These are phyloP conservation scores for Leptobrachium ailaonicum DNA, from an alignment of 2,113 vertebrate species.

Conservation along the genomic window DNA sequence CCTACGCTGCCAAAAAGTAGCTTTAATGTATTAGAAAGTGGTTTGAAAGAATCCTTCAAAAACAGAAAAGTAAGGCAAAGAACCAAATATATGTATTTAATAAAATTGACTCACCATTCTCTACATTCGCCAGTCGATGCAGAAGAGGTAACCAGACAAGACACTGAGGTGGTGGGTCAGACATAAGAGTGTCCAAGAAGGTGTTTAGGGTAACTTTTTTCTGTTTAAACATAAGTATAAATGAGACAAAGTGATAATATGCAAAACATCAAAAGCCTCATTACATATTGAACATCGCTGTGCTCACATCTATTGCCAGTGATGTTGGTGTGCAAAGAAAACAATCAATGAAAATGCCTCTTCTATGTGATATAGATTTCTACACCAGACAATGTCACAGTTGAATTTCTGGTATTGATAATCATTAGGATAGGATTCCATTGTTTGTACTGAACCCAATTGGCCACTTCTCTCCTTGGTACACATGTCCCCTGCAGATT, in stretches of 20 bases:
- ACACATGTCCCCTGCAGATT: too few relatives aligned
- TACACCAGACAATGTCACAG: too few relatives aligned
- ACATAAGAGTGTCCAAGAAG: slow-evolving; percentile 97
- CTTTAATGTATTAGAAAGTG: too few relatives aligned
- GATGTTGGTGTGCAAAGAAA: too few relatives aligned
- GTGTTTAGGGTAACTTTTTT: slow-evolving; percentile 95
- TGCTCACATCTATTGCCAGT: not conserved
- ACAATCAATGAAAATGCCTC: too few relatives aligned
- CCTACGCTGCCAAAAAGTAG: too few relatives aligned
- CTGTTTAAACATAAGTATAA: slow-evolving; percentile 68
- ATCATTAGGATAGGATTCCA: too few relatives aligned
- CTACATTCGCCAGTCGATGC: slow-evolving; percentile 95
- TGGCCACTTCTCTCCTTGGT: too few relatives aligned
- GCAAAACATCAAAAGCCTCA: slow-evolving; percentile 23
- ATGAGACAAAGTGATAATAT: too few relatives aligned
- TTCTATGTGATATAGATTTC: too few relatives aligned
- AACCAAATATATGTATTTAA: not conserved
- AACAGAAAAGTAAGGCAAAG: not conserved
- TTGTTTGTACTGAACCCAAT: too few relatives aligned
- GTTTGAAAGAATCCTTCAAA: not conserved
- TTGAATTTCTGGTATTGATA: too few relatives aligned
- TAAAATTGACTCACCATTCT: slow-evolving; percentile 83
- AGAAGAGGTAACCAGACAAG: slow-evolving; percentile 97
- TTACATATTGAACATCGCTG: not conserved
- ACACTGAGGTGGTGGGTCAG: slow-evolving; percentile 94